Evolutionary conservation across 1,140 invertebrate genomes (phyloP).

Genomic region (Ctenoplectra terminalis): DNA sequence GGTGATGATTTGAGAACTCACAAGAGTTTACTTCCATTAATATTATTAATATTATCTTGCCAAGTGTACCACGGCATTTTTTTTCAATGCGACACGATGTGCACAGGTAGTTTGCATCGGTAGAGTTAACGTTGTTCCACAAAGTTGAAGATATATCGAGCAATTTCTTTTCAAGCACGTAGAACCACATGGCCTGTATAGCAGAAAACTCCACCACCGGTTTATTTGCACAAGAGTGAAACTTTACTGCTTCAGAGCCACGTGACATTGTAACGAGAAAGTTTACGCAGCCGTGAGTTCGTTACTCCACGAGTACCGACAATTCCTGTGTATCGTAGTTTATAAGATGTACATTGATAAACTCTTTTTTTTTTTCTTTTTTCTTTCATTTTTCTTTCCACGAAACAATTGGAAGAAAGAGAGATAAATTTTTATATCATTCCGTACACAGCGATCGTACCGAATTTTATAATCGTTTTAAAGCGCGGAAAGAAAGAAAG

Average conservation of each 20-base stretch:
- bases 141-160: not conserved
- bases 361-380: not conserved
- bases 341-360: not conserved
- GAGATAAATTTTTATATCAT: too few species aligned
- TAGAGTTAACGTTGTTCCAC: not conserved
- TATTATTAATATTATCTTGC: not conserved
- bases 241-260: conserved; percentile 22
- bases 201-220: conserved; percentile 28
- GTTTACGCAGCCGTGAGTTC: conserved; percentile 26
- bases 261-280: conserved; percentile 46
- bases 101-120: not conserved
- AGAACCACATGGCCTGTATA: not conserved
- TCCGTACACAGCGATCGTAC: not conserved
- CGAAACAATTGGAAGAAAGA: not conserved
- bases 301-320: conserved; percentile 14
- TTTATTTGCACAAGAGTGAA: conserved; percentile 54
- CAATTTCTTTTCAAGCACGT: not conserved
- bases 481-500: not conserved
- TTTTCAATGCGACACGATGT: too few species aligned
- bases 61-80: not conserved
- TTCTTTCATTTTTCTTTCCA: not conserved
- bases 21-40: not conserved
- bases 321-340: not conserved
- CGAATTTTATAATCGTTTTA: not conserved
- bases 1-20: not conserved